Evolutionary conservation across 1,140 invertebrate genomes (phyloP).

Genomic region (Paralvinella palmiformis): DNA sequence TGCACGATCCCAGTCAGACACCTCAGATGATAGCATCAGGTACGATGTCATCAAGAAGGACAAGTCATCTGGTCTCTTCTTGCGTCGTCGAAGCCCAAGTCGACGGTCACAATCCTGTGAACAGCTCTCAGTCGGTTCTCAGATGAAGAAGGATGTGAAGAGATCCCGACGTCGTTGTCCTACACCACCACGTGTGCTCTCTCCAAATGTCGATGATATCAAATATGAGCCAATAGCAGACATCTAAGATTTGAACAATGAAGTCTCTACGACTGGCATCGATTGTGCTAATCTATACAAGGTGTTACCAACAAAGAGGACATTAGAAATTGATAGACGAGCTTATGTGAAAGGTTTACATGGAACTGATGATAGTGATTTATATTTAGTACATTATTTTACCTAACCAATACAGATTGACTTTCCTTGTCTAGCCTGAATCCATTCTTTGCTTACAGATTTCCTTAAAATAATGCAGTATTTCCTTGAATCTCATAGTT

Average conservation of each 20-base stretch:
- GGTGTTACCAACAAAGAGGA: too few species aligned
- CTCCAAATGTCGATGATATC: neutral
- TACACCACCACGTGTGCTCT: neutral
- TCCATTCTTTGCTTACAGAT: too few species aligned
- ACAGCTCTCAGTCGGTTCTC: neutral
- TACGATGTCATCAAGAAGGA: neutral
- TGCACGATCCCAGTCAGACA: neutral
- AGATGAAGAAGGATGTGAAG: neutral
- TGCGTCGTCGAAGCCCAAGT: neutral
- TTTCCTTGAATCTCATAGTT: too few species aligned
- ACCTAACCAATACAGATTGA: too few species aligned
- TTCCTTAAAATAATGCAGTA: too few species aligned
- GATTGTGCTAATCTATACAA: too few species aligned
- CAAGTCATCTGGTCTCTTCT: neutral
- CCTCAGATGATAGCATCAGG: neutral
- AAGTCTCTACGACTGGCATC: too few species aligned
- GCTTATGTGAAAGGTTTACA: too few species aligned
- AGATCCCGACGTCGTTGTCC: neutral
- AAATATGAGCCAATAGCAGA: constrained; percentile 9
- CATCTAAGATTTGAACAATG: neutral
- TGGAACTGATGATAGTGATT: too few species aligned
- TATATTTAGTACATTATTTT: too few species aligned
- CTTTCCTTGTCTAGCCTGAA: too few species aligned
- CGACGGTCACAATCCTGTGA: constrained; percentile 2
- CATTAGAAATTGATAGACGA: too few species aligned